Evolutionary conservation across 2,888 invertebrate genomes (phyloP).

Genomic region (Pollenia griseotomentosa): DNA sequence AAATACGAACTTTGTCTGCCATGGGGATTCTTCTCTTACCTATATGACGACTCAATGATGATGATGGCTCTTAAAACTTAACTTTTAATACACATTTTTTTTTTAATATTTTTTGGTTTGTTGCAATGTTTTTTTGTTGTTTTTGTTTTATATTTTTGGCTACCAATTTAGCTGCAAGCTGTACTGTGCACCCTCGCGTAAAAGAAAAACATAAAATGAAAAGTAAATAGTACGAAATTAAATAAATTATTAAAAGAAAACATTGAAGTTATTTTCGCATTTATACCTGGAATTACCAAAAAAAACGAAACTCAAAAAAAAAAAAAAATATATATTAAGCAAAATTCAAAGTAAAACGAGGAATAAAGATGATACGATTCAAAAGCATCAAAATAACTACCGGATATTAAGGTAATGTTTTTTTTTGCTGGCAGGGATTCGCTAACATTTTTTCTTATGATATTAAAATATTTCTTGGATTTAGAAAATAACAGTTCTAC

Average conservation of each 20-base stretch:
- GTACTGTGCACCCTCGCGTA: slow-evolving; percentile 62
- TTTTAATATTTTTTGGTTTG: slow-evolving; percentile 6
- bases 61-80: slow-evolving; percentile 59
- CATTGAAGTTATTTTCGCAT: slow-evolving; percentile 73
- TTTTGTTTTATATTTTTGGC: slow-evolving; percentile 17
- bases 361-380: slow-evolving; percentile 60
- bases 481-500: no score
- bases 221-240: slow-evolving; percentile 74
- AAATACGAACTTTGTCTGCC: slow-evolving; percentile 58
- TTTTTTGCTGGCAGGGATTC: slow-evolving; percentile 24
- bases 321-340: slow-evolving; percentile 16
- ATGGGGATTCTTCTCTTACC: slow-evolving; percentile 29
- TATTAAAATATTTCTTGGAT: no score
- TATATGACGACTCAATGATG: slow-evolving; percentile 23
- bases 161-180: slow-evolving; percentile 57
- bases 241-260: slow-evolving; percentile 76
- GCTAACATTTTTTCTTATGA: background rate
- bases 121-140: slow-evolving; percentile 10
- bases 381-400: slow-evolving; percentile 62
- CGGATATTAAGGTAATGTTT: slow-evolving; percentile 69
- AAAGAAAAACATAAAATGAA: slow-evolving; percentile 67
- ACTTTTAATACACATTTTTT: slow-evolving; percentile 44
- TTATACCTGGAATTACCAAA: slow-evolving; percentile 49
- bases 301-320: slow-evolving; percentile 10
- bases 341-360: slow-evolving; percentile 28